These are phyloP conservation scores for Nebria salina DNA, from an alignment of 2,888 invertebrate genomes.

Conservation along the genomic window DNA sequence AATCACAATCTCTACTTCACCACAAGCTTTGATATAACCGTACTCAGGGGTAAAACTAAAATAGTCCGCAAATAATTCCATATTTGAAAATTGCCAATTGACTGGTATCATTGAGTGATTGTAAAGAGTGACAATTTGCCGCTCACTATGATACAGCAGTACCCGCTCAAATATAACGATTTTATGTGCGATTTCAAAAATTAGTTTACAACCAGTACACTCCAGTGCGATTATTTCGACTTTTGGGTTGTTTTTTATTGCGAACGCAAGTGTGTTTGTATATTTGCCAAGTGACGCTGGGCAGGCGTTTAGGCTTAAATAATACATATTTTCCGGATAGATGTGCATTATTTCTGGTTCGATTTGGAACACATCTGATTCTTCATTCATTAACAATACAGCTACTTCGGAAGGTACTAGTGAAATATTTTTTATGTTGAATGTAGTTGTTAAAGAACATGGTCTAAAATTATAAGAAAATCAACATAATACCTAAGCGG, in stretches of 20 bases:
- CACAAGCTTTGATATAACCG: slow-evolving; percentile 63
- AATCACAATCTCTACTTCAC: slow-evolving; percentile 64
- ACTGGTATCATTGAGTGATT: slow-evolving; percentile 69
- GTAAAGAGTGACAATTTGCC: slow-evolving; percentile 64
- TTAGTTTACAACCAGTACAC: slow-evolving; percentile 66
- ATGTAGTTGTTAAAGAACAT: slow-evolving; percentile 63
- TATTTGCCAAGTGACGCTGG: slow-evolving; percentile 56
- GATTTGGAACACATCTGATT: slow-evolving; percentile 63
- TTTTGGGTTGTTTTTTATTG: slow-evolving; percentile 69
- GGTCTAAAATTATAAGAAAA: slow-evolving; percentile 57
- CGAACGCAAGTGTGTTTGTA: slow-evolving; percentile 56
- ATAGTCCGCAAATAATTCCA: slow-evolving; percentile 57
- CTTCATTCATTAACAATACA: slow-evolving; percentile 62
- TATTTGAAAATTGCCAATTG: slow-evolving; percentile 66
- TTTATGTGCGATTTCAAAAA: slow-evolving; percentile 62
- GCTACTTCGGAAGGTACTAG: slow-evolving; percentile 64
- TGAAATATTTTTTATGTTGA: slow-evolving; percentile 68
- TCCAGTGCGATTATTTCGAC: slow-evolving; percentile 65
- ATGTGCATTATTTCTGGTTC: slow-evolving; percentile 56
- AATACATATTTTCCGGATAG: slow-evolving; percentile 54
- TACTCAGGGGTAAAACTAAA: slow-evolving; percentile 53
- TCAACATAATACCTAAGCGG: not conserved
- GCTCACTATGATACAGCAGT: slow-evolving; percentile 65
- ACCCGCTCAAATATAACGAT: slow-evolving; percentile 66
- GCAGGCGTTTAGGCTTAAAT: slow-evolving; percentile 56